Evolutionary conservation across 2,113 vertebrate genomes (phyloP).

Genomic region (Zeus faber): DNA sequence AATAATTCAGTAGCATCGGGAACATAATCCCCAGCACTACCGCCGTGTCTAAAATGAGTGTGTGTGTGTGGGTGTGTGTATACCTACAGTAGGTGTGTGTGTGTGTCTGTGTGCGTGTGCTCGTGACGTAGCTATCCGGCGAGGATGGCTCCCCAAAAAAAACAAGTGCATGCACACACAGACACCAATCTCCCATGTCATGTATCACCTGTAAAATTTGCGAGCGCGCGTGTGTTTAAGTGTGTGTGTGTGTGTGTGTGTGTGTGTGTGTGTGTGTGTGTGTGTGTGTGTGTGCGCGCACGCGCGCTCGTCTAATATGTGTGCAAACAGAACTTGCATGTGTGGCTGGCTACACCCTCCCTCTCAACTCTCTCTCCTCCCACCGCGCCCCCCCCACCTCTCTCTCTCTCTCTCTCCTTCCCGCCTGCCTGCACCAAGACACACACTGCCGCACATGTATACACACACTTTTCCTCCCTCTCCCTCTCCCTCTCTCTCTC

Average conservation of each 20-base stretch:
- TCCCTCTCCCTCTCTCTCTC: slow-evolving; percentile 24
- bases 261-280: neutral
- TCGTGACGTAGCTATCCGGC: too few species aligned
- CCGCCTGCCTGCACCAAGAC: neutral
- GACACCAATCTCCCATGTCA: too few species aligned
- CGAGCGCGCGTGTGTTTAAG: too few species aligned
- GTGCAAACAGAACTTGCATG: slow-evolving; percentile 25
- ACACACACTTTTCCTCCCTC: neutral
- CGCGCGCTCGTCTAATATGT: neutral
- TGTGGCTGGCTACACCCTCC: slow-evolving; percentile 33
- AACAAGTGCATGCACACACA: too few species aligned
- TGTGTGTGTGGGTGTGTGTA: too few species aligned
- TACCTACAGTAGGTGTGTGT: too few species aligned
- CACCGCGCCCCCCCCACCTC: slow-evolving; percentile 37
- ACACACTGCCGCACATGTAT: too few species aligned
- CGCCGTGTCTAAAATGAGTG: neutral
- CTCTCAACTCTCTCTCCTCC: slow-evolving; percentile 38
- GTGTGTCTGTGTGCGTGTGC: too few species aligned
- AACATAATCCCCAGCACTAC: too few species aligned
- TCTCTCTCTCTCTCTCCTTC: slow-evolving; percentile 19
- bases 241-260: neutral
- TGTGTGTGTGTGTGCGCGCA: neutral
- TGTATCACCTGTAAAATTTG: too few species aligned
- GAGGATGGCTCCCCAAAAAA: too few species aligned
- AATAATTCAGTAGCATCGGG: slow-evolving; percentile 6